Evolutionary conservation across 2,113 vertebrate genomes (phyloP).

Genomic region (Fregetta grallaria): DNA sequence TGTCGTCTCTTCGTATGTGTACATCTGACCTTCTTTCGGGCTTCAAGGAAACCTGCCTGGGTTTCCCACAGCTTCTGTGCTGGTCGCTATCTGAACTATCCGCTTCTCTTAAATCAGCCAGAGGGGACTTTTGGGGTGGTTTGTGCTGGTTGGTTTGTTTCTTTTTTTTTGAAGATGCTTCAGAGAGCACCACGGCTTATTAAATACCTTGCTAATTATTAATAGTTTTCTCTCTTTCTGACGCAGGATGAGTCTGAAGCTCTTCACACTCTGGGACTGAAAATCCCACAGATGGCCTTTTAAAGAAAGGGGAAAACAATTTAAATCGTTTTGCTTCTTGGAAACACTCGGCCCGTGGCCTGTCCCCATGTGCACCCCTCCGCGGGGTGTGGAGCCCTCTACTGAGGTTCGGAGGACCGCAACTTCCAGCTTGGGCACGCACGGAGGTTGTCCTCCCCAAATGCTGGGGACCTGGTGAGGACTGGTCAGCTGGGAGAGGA

Average conservation of each 20-base stretch:
- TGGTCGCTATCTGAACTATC: background rate
- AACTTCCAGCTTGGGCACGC: rapidly evolving
- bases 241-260: background rate
- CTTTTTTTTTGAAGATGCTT: background rate
- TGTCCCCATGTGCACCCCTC: background rate
- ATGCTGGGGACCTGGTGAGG: background rate
- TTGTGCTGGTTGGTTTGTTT: background rate
- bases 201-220: background rate
- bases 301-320: background rate
- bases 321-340: background rate
- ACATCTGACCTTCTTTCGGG: background rate
- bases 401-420: rapidly evolving
- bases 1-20: rapidly evolving
- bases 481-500: background rate
- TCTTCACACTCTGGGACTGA: background rate
- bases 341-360: background rate
- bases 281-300: background rate
- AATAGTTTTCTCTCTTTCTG: background rate
- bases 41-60: background rate
- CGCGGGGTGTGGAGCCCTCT: background rate
- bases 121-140: background rate
- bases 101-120: background rate
- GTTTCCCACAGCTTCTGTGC: background rate
- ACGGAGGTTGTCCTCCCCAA: background rate
- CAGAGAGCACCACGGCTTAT: background rate